Evolutionary conservation across 1,140 invertebrate species (phyloP).

Genomic region (Babylonia areolata): DNA sequence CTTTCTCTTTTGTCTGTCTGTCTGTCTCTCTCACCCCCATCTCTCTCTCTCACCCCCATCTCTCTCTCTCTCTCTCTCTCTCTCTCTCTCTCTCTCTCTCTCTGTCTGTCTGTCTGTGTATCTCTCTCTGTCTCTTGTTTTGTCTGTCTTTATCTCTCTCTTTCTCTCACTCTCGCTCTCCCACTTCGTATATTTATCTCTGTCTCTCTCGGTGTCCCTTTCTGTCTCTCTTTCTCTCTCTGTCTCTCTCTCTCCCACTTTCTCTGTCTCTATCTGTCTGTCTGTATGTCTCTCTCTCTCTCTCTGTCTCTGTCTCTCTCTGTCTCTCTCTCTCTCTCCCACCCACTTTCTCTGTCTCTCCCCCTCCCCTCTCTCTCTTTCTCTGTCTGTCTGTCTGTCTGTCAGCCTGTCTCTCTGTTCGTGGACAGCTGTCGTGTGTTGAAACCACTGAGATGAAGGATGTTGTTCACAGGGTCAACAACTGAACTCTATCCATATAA

Average conservation of each 20-base stretch:
- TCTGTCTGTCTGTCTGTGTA: no score
- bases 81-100: neutral
- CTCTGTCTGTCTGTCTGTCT: neutral
- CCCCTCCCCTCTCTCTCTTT: neutral
- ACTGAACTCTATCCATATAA: no score
- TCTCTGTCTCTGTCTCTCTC: no score
- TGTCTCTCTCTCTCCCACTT: no score
- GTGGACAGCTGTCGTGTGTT: no score
- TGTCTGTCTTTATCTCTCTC: neutral
- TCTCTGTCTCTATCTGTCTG: neutral
- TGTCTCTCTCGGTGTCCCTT: neutral
- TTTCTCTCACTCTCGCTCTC: neutral
- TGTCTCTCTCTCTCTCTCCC: neutral
- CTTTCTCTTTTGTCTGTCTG: neutral
- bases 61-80: neutral
- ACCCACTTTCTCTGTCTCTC: neutral
- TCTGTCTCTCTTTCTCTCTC: no score
- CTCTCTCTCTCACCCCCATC: neutral
- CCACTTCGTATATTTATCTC: neutral
- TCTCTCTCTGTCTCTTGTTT: no score
- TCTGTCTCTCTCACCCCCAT: neutral
- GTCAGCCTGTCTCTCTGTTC: neutral
- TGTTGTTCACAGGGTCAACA: no score
- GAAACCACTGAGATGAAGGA: no score
- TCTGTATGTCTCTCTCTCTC: slow-evolving; percentile 13